These are phyloP conservation scores for Bergia puertoricense DNA, from an alignment of 92 coral and sea anemone genomes.

Conservation along the genomic window DNA sequence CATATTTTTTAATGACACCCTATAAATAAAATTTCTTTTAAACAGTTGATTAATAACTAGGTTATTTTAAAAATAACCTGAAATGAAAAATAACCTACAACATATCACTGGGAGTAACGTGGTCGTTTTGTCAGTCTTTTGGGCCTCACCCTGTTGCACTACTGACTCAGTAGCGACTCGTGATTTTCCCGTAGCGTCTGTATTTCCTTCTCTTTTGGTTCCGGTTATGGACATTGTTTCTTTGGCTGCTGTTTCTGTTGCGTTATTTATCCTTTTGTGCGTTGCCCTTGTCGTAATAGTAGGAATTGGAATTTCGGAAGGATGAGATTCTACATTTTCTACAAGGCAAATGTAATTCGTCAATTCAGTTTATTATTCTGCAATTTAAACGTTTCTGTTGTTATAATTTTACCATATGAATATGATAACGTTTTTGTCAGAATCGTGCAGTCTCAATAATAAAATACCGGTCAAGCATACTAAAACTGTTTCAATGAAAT, in stretches of 20 bases:
- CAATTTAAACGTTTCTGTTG: background rate
- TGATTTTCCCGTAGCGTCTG: background rate
- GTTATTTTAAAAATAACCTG: too few relatives aligned
- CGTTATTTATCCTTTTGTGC: background rate
- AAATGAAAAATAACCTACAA: too few relatives aligned
- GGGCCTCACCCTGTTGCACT: background rate
- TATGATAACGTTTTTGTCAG: too few relatives aligned
- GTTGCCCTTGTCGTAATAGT: background rate
- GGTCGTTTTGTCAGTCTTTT: background rate
- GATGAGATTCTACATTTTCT: conserved; percentile 11
- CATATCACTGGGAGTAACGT: background rate
- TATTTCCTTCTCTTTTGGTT: background rate
- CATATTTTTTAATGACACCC: too few relatives aligned
- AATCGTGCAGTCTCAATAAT: too few relatives aligned
- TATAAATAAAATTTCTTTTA: too few relatives aligned
- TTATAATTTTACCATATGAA: background rate
- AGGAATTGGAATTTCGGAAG: background rate
- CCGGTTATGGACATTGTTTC: background rate
- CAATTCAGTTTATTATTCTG: too few relatives aligned
- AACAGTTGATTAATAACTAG: too few relatives aligned
- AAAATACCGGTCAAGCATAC: too few relatives aligned
- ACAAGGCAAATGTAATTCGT: background rate
- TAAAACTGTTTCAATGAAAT: too few relatives aligned
- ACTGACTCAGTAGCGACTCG: background rate
- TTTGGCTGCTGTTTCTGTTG: background rate